Conservation (phyloP, 2,797 vertebrate genomes). For the Stomatorhinus walkeri region DNA sequence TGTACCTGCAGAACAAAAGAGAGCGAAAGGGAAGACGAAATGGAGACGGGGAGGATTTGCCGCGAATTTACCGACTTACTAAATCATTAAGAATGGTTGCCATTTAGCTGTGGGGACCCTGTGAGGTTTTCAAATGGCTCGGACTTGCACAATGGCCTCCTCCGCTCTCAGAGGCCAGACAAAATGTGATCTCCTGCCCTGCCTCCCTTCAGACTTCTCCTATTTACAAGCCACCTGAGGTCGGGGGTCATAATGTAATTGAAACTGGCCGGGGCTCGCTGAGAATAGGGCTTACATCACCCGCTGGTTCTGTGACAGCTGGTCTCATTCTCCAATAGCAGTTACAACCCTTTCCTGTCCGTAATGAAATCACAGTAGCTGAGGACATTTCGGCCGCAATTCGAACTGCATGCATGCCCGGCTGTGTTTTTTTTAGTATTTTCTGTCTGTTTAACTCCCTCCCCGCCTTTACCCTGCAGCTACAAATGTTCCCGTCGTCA, state of each 20-base stretch:
- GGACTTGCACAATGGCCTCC: conserved; percentile 29
- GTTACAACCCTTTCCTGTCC: conserved; percentile 47
- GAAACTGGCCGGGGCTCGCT: conserved; percentile 52
- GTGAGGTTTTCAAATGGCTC: neutral
- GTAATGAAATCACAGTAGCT: conserved; percentile 39
- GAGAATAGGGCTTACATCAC: conserved; percentile 69
- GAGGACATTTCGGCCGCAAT: conserved; percentile 23
- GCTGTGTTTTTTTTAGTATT: neutral
- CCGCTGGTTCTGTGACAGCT: conserved; percentile 73
- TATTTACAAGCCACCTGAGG: conserved; percentile 52
- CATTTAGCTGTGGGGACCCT: neutral
- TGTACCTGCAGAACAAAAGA: neutral
- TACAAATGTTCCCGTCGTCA: conserved; percentile 14
- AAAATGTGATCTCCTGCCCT: conserved; percentile 27
- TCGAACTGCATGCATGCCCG: neutral
- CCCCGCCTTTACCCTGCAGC: conserved; percentile 21
- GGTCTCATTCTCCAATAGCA: conserved; percentile 66
- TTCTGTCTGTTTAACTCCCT: conserved; percentile 29
- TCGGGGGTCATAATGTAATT: conserved; percentile 63
- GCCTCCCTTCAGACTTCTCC: conserved; percentile 25
- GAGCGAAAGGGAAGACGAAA: neutral
- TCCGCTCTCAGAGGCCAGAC: conserved; percentile 29
- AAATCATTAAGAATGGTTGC: conserved; percentile 12
- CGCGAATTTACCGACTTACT: neutral
- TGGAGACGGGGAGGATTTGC: neutral